Base-by-base conservation (phyloP, 2,113 vertebrate genomes). In the Pteropus alecto region DNA sequence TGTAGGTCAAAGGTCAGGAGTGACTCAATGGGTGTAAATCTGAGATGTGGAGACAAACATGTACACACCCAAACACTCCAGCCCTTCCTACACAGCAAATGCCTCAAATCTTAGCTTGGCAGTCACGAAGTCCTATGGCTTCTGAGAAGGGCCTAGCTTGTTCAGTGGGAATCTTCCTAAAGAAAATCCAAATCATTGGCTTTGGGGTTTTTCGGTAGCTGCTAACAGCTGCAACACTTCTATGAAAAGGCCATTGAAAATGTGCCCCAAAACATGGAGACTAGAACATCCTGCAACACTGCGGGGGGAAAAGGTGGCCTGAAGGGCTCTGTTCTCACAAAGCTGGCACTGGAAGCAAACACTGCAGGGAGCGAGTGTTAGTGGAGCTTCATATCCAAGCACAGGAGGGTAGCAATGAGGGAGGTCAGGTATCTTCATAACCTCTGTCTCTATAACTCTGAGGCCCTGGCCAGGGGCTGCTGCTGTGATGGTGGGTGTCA, bases 11-110 rank as follows among this genome's bases (percentile, higher is more conserved):
- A 93, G 48, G 48, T 67, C 87, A 88, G 58, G 14, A 51, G 28
- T 96, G 87, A 95, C 84, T 95, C 91, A 92, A 7, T 85, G n/a
- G 58, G 26, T 87, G 7, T 84, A 79, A 91, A 79, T 93, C 82
- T 79, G 74, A 78, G 67, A 58, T 28, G 60, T 48, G 19, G 46
- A 54, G 43, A 89, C 86, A 95, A 95, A 96, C 38, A 78, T 10
- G 22, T 87, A 56, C 35, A 84, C 91, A 83, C 68, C 87, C 30
- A 63, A 92, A 88, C 26, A 63, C 43, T 56, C 56, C 3, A 73
- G 86, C 19, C 33, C 43, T 84, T 48, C 41, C 41, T 84, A 43
- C 19, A 43, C 6, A 88, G 65, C 77, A 94, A 92, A 79, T 84
- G 77, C 61, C 74, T 93, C 71, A 46, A 94, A 95, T 84, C n/a